Evolutionary conservation across 2,888 invertebrate species (phyloP).

Genomic region (Drosophila sordidula): DNA sequence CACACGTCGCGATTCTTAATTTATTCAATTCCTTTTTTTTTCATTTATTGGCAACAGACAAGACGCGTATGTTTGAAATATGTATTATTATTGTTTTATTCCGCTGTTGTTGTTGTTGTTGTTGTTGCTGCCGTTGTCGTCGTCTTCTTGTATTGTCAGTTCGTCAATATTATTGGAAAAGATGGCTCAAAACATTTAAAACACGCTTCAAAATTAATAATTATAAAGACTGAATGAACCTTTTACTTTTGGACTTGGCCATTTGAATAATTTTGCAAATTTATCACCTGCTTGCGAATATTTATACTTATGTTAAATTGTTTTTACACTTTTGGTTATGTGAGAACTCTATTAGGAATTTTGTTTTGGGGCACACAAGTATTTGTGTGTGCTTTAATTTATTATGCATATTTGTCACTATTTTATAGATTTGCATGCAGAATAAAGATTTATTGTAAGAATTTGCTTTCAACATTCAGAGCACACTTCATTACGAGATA

Average conservation of each 20-base stretch:
- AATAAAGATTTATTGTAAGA: conserved; percentile 3
- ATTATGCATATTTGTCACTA: conserved; percentile 34
- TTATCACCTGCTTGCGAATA: conserved; percentile 34
- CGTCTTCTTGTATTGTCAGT: conserved; percentile 15
- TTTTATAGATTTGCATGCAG: conserved; percentile 8
- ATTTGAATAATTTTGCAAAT: conserved; percentile 25
- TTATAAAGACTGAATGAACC: conserved; percentile 46
- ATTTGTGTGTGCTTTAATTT: conserved; percentile 3
- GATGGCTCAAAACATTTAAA: conserved; percentile 52
- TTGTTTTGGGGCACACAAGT: not conserved
- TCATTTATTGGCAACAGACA: conserved; percentile 42
- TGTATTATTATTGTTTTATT: conserved; percentile 54
- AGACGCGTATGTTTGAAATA: conserved; percentile 57
- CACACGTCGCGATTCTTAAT: conserved; percentile 68
- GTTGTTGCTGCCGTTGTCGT: conserved; percentile 11
- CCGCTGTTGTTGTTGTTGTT: conserved; percentile 23
- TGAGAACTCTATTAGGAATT: conserved; percentile 34
- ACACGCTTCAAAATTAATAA: conserved; percentile 39
- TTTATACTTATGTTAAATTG: conserved; percentile 6
- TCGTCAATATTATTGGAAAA: conserved; percentile 22
- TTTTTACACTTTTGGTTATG: conserved; percentile 14
- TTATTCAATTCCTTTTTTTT: conserved; percentile 68
- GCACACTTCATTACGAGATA: conserved; percentile 18
- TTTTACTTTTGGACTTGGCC: conserved; percentile 22
- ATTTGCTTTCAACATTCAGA: conserved; percentile 16